Evolutionary conservation across 1,140 invertebrate species (phyloP), one percentile per base, ranked within the genome.

Genomic region (Caenorhabditis elegans): DNA sequence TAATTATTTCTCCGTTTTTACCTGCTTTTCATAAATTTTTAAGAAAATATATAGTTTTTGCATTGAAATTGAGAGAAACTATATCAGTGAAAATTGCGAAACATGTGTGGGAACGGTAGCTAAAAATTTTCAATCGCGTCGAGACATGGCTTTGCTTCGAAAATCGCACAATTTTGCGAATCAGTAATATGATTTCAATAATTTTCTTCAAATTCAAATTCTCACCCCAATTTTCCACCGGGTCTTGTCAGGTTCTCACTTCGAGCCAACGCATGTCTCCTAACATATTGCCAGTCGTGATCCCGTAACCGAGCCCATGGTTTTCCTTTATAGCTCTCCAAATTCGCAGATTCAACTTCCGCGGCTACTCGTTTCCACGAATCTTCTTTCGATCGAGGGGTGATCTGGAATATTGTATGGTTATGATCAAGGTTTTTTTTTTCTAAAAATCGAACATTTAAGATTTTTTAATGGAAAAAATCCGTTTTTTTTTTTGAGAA

Each of bases 271-370:
- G 76, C 76, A 22, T 77, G 76, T 28, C 76, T 49, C 36, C 76
- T 48, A 5, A 77, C 76, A 39, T 77, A 77, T 22, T 77, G 76
- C 76, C 76, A 77, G 22, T 77, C 76, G 19, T 77, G 76, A 22
- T 77, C 76, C 22, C 76, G 2, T 28, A 77, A 77, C 8, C 76
- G 26, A n/a, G 76, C 46, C 76, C 76, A 77, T n/a, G 76, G 76
- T 28, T 77, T 77, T 22, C 76, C 76, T 26, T 31, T 13, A 13
- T 77, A 77, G 22, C 76, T 77, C 36, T 77, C 76, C 46, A 77
- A 39, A 49, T 36, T 51, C 0, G 76, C 76, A 4, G 34, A 19
- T 36, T 77, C 76, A n/a, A 77, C 76, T 49, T 77, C 76, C n/a
- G 36, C 43, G 0, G 76, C 76, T n/a, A 77, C 76, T 46, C 76